Evolutionary conservation across 2,113 vertebrate species (phyloP), one percentile per base, ranked within the genome.

Genomic region (Cyprinodon brontotheroides): DNA sequence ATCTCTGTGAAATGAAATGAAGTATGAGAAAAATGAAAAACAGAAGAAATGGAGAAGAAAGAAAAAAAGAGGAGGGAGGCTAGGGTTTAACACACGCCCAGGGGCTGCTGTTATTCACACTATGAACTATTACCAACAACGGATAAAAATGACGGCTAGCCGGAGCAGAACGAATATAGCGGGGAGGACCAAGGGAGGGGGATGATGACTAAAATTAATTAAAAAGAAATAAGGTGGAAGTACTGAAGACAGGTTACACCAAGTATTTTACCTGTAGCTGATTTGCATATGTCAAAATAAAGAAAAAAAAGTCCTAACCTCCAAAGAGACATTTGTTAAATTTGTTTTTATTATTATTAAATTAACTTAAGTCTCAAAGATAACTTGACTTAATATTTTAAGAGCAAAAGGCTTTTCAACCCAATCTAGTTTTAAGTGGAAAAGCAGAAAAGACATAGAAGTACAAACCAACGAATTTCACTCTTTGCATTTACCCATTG

Each of bases 1-100:
- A 92, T 88, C 88, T 89, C 89, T 70, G 77, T 90, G 85, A 93
- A 93, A 93, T 91, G 87, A 92, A 92, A 89, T 91, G 77, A 89
- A 89, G 79, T 82, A 74, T 82, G 89, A 92, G 79, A 82, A 80
- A 89, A 89, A 86, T 77, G 70, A 70, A 85, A 73, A 83, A 60
- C n/a, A 77, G 77, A 86, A 83, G 86, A 86, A 87, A 87, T 86
- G 81, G 68, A 88, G 83, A 82, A 70, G 81, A 83, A 77, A 72
- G 82, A 65, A 86, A 82, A 73, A 78, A 85, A 74, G 41, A 74
- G 48, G 62, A 69, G 70, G 43, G 71, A 72, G 50, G 78, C 61
- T 29, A 59, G 68, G 75, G 74, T 87, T 87, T 85, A 29, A 80
- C 67, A 69, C 11, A 7, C 70, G 65, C 86, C 89, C 76, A 65